Evolutionary conservation across 2,797 vertebrate species (phyloP).

Genomic region (Apogon talboti): DNA sequence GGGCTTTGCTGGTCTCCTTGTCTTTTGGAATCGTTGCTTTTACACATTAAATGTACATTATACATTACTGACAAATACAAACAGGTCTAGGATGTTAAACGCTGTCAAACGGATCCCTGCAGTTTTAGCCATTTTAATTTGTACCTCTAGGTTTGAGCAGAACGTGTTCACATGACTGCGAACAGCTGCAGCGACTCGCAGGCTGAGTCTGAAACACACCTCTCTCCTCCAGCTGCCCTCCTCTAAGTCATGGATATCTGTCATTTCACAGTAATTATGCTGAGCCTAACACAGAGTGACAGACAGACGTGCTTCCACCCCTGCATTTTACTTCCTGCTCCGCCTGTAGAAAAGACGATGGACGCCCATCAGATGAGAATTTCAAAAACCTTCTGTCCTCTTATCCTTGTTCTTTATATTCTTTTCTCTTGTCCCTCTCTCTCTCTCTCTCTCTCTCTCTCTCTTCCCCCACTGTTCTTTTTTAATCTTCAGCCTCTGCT

Average conservation of each 20-base stretch:
- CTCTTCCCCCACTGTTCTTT: conserved; percentile 39
- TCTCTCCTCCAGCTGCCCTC: conserved; percentile 59
- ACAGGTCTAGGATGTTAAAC: conserved; percentile 16
- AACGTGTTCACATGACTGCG: conserved; percentile 44
- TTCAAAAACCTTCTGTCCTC: conserved; percentile 62
- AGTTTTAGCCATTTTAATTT: conserved; percentile 30
- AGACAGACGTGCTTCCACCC: conserved; percentile 73
- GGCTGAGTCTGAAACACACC: conserved; percentile 72
- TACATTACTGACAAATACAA: not conserved
- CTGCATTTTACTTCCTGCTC: conserved; percentile 63
- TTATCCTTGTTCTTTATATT: conserved; percentile 36
- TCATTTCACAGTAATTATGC: conserved; percentile 84
- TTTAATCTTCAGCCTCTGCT: conserved; percentile 43
- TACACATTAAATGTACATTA: not conserved
- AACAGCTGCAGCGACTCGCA: conserved; percentile 69
- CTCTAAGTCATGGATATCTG: conserved; percentile 69
- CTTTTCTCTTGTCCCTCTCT: conserved; percentile 24
- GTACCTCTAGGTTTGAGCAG: conserved; percentile 31
- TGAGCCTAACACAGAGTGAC: conserved; percentile 83
- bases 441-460: conserved; percentile 8
- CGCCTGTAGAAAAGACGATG: conserved; percentile 59
- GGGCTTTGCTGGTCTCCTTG: conserved; percentile 33
- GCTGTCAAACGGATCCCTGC: conserved; percentile 14
- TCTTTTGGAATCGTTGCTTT: conserved; percentile 17
- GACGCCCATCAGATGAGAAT: conserved; percentile 61